These are phyloP conservation scores for Gryllus longicercus DNA, from an alignment of 2,888 invertebrate genomes.

Conservation along the genomic window DNA sequence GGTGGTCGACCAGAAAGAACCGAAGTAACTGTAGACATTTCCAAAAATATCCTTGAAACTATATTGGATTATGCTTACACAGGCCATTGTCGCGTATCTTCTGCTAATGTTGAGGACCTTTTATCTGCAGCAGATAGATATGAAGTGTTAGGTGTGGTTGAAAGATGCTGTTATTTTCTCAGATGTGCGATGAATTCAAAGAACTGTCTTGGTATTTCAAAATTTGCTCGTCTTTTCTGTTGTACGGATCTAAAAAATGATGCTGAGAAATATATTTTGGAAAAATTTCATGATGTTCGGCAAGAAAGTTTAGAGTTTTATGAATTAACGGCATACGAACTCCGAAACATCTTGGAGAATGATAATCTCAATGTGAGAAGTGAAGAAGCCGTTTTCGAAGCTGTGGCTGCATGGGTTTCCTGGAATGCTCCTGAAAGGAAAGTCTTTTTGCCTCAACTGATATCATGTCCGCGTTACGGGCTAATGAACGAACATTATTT, in stretches of 20 bases:
- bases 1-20: conserved; percentile 36
- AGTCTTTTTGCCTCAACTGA: conserved; percentile 56
- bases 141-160: conserved; percentile 66
- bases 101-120: conserved; percentile 65
- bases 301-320: conserved; percentile 57
- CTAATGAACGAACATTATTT: conserved; percentile 60
- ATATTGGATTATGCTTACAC: conserved; percentile 75
- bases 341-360: conserved; percentile 62
- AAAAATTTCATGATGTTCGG: conserved; percentile 59
- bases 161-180: conserved; percentile 65
- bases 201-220: conserved; percentile 69
- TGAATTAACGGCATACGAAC: conserved; percentile 57
- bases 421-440: conserved; percentile 55
- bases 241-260: conserved; percentile 63
- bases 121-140: conserved; percentile 69
- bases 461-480: conserved; percentile 65
- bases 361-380: conserved; percentile 69
- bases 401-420: conserved; percentile 68
- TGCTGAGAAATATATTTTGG: conserved; percentile 56
- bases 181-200: conserved; percentile 59
- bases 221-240: conserved; percentile 67
- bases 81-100: conserved; percentile 60
- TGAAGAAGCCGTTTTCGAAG: conserved; percentile 72
- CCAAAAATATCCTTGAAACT: conserved; percentile 57
- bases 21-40: conserved; percentile 44